Evolutionary conservation across 92 coral and sea anemone species (phyloP), one percentile per base, ranked within the genome.

Genomic region (Ricordea florida): DNA sequence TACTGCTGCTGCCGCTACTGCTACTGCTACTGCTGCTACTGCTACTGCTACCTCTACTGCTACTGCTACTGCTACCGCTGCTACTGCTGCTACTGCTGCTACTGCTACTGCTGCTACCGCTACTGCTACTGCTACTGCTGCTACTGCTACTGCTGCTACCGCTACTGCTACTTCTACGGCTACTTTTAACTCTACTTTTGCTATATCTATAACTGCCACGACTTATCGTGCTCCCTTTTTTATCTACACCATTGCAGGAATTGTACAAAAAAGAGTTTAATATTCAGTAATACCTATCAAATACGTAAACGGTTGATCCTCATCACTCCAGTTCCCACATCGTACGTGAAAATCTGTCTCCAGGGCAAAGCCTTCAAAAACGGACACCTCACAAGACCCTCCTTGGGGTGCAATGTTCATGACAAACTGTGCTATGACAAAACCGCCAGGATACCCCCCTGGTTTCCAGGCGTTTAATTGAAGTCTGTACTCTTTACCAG

Each of bases 401-500:
- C 78, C 68, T 9, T 64, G 16, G 4, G 98, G 98, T 6, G 97
- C 84, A 6, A 87, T 70, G 79, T 94, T 94, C 22, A 94, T 96
- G 15, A 42, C 64, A 29, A 94, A 82, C 33, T 81, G 77, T 23
- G 88, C 79, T 26, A 91, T 90, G 10, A 88, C 94, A 55, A 80
- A 91, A 13, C 98, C 98, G 6, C 88, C 90, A 5, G 90, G 92
- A 18, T 85, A 47, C 0, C 90, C 87, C 8, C 97, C 97, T 7
- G 88, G 85, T 51, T 81, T 88, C 94, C 98, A 88, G 14, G 98
- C 98, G 43, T 83, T 88, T 24, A 92, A 47, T 48, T 89, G 86
- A 20, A 87, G 80, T 31, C 90, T 71, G 61, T 94, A 91, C 50
- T 57, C 71, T 10, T 80, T 36, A 9, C 83, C 93, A 44, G 90